phyloP scores from a whole-genome alignment of 2,797 vertebrate species.

The Erethizon dorsatum region DNA sequence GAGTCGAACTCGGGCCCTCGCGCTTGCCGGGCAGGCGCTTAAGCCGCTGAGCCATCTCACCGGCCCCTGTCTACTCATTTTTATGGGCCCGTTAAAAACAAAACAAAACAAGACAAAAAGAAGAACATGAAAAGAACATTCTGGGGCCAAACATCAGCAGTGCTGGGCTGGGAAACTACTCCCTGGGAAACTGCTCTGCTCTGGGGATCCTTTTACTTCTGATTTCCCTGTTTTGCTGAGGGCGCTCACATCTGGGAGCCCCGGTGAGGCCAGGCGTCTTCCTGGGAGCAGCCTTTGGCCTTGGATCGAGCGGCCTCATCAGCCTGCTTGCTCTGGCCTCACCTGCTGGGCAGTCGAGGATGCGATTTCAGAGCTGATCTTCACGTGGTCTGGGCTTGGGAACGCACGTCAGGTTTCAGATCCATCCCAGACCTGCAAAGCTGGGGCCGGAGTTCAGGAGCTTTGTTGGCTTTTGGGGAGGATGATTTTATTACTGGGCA shows the following conservation, averaged over 20 bases:
- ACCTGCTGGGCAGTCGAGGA: not conserved
- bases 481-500: not conserved
- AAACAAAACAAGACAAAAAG: not conserved
- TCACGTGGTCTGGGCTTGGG: not conserved
- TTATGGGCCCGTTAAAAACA: not conserved
- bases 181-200: accelerated
- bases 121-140: not conserved
- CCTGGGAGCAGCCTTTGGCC: too few species aligned
- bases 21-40: too few species aligned
- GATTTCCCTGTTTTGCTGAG: not conserved
- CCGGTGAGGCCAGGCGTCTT: not conserved
- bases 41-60: too few species aligned
- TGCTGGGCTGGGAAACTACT: not conserved
- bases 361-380: conserved; percentile 24
- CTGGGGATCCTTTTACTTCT: not conserved
- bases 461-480: not conserved
- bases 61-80: not conserved
- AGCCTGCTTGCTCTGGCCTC: not conserved
- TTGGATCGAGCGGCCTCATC: not conserved
- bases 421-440: not conserved
- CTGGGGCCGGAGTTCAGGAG: not conserved
- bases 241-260: not conserved
- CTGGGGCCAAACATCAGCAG: not conserved
- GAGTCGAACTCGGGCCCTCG: too few species aligned
- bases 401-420: not conserved